Evolutionary conservation across 2,888 invertebrate species (phyloP).

Genomic region (Blastobasis lacticolella): DNA sequence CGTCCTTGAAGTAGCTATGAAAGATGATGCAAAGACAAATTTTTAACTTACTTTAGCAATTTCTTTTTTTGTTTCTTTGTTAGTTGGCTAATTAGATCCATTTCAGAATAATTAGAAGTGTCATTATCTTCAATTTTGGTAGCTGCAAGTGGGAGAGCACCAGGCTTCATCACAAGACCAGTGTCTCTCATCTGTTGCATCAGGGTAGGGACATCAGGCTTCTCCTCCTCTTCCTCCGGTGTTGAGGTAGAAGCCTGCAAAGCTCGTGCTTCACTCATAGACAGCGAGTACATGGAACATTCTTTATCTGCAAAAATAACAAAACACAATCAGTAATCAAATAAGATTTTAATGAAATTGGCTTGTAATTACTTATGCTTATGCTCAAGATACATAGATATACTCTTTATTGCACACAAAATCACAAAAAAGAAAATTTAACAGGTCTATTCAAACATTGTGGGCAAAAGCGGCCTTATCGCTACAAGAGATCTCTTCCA

Average conservation of each 20-base stretch:
- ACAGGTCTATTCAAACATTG: too few relatives aligned
- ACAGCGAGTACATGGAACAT: conserved; percentile 93
- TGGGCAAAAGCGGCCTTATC: too few relatives aligned
- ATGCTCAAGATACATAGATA: too few relatives aligned
- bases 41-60: conserved; percentile 80
- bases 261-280: conserved; percentile 87
- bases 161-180: conserved; percentile 90
- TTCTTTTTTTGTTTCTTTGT: conserved; percentile 93
- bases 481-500: too few relatives aligned
- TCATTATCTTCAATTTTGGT: conserved; percentile 76
- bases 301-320: conserved; percentile 82
- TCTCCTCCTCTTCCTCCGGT: conserved; percentile 79
- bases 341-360: too few relatives aligned
- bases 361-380: too few relatives aligned
- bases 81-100: conserved; percentile 87
- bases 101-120: conserved; percentile 76
- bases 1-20: too few relatives aligned
- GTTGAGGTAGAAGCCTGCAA: conserved; percentile 80
- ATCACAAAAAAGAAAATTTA: too few relatives aligned
- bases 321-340: too few relatives aligned
- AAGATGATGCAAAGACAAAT: background rate
- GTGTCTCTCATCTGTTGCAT: conserved; percentile 95
- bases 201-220: conserved; percentile 77
- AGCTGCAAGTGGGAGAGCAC: conserved; percentile 74
- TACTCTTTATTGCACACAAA: too few relatives aligned